These are phyloP conservation scores for Episyrphus balteatus DNA, from an alignment of 1,140 invertebrate genomes.

Conservation along the genomic window DNA sequence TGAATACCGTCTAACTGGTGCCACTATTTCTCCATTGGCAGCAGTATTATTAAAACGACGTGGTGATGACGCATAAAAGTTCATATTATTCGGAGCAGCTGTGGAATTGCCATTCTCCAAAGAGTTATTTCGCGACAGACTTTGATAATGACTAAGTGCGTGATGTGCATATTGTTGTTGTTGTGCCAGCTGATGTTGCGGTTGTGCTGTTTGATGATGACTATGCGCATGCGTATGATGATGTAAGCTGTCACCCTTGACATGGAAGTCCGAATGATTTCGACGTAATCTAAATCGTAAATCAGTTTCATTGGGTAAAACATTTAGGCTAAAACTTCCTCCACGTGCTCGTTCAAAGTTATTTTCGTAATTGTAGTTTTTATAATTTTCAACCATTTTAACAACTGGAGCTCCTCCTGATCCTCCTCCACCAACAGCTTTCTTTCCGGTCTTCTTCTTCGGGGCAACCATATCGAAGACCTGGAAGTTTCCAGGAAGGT, in stretches of 20 bases:
- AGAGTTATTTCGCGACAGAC: background rate
- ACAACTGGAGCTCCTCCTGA: conserved; percentile 27
- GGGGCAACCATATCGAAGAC: conserved; percentile 35
- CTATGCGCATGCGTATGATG: background rate
- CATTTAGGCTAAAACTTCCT: conserved; percentile 26
- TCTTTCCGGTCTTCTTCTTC: conserved; percentile 37
- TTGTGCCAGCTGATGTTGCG: background rate
- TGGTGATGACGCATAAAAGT: conserved; percentile 26
- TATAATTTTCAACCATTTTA: conserved; percentile 35
- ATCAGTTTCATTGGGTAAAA: conserved; percentile 19
- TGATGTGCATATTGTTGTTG: conserved; percentile 1
- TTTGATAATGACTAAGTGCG: conserved; percentile 1
- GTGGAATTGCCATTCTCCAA: background rate
- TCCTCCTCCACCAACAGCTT: conserved; percentile 28
- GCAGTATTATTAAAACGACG: conserved; percentile 32
- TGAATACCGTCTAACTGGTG: conserved; percentile 8
- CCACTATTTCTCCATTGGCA: conserved; percentile 16
- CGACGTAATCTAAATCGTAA: conserved; percentile 29
- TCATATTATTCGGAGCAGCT: conserved; percentile 1
- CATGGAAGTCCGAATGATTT: conserved; percentile 30
- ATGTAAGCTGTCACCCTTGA: conserved; percentile 9
- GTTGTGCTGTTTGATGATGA: background rate
- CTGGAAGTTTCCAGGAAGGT: conserved; percentile 38
- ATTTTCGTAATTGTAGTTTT: conserved; percentile 24
- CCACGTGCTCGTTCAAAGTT: conserved; percentile 31